Evolutionary conservation across 2,888 invertebrate species (phyloP).

Genomic region (Chrysolina haemoptera): DNA sequence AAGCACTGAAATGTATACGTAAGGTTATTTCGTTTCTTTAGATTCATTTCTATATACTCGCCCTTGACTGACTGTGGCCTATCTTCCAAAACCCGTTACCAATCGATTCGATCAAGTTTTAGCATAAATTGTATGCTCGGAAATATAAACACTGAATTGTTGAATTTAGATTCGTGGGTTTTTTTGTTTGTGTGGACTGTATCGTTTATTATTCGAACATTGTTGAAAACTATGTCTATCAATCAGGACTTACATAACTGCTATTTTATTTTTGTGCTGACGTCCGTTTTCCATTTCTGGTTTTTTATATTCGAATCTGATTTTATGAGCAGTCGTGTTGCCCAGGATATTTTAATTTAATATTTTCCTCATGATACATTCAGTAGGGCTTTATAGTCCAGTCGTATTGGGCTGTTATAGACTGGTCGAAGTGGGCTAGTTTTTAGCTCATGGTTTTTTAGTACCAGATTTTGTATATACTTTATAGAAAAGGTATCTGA

Average conservation of each 20-base stretch:
- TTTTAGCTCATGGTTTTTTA: neutral
- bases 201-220: neutral
- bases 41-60: neutral
- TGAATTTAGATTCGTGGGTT: neutral
- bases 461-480: no score
- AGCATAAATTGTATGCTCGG: neutral
- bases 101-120: neutral
- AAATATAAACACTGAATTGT: neutral
- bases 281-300: neutral
- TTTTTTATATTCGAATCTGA: neutral
- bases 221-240: neutral
- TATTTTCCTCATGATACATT: neutral
- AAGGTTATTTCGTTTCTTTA: neutral
- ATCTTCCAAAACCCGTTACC: slow-evolving; percentile 1
- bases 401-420: neutral
- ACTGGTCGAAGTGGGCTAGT: neutral
- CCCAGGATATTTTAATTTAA: neutral
- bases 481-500: no score
- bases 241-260: neutral
- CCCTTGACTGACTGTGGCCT: neutral
- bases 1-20: no score
- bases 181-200: neutral
- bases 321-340: neutral
- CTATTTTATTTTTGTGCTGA: neutral
- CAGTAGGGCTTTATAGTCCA: neutral